Base-by-base conservation (phyloP, 2,797 vertebrate genomes). In the Lateolabrax maculatus region DNA sequence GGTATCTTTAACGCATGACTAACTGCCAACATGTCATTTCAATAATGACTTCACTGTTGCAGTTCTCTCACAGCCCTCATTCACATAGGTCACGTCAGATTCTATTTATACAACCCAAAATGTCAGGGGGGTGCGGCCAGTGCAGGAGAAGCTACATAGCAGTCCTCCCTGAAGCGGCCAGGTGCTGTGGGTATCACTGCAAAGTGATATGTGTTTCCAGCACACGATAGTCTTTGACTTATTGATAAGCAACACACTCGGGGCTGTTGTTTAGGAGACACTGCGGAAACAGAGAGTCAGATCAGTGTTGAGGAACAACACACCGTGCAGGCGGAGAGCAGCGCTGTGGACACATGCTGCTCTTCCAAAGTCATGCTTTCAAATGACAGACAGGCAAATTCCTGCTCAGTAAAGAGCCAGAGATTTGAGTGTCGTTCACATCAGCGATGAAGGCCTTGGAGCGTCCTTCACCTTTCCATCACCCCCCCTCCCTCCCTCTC, bases 181-280 rank as follows among this genome's bases (percentile, higher is more conserved):
- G 62, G 34, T 57, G 56, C 37, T 3, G 8, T 31, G 11, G 36
- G 56, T 44, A 43, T 49, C 34, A 36, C 41, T 19, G 53, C 2
- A 0, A 57, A 5, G 25, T 19, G 71, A 72, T 73, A 83, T 71
- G 58, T 25, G 6, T 76, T 83, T 58, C 62, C 53, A 68, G 58
- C 49, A 75, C 66, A 53, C 74, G 68, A 76, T 71, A 65, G 67
- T 66, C 51, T 80, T 37, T 84, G 34, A 90, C 66, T 75, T 79
- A 83, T 77, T 86, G 41, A 86, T 83, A 37, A 78, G 73, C 16
- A 55, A 34, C 61, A 71, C 46, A 71, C 36, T 55, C 27, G 0
- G 34, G 9, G 13, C 49, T 72, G 63, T 60, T 66, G 49, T 72
- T 65, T 62, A 64, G 58, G 23, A 56, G 44, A 53, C 46, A 48